A percentile compares a stretch with the other conserved stretches of the same genome.
Evolutionary conservation across 2,113 vertebrate species (phyloP).

Genomic region (Bostrychus sinensis): DNA sequence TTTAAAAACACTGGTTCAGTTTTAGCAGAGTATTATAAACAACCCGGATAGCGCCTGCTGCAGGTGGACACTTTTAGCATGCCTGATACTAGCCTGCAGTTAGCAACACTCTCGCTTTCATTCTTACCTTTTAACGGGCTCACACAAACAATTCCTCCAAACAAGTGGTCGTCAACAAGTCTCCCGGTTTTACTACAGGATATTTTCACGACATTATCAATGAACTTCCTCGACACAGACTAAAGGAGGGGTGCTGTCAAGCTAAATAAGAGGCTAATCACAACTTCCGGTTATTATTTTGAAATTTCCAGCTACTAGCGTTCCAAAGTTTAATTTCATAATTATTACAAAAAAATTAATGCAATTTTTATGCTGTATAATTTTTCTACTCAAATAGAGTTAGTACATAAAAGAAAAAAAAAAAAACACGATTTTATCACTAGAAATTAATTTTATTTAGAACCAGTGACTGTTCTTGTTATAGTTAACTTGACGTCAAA

Average conservation of each 20-base stretch:
- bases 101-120: background rate
- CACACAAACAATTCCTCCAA: background rate
- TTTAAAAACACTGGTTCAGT: background rate
- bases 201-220: slow-evolving; percentile 1
- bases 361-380: background rate
- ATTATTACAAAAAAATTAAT: background rate
- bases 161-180: background rate
- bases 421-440: background rate
- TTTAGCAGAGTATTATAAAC: background rate
- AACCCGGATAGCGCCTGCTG: slow-evolving; percentile 5
- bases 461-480: background rate
- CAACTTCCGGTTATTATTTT: background rate
- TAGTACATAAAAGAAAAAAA: no score
- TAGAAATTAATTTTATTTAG: background rate
- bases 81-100: background rate
- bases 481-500: background rate
- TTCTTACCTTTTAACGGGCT: slow-evolving; percentile 24
- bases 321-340: background rate
- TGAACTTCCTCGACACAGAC: slow-evolving; percentile 6
- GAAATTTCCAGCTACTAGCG: slow-evolving; percentile 21
- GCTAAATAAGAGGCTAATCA: background rate
- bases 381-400: no score
- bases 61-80: slow-evolving; percentile 3
- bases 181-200: background rate
- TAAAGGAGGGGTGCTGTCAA: rapidly evolving